Percentiles rank a stretch among this genome's conserved stretches.
Conservation (phyloP, 2,113 vertebrate genomes). For the Rhizomys pruinosus region DNA sequence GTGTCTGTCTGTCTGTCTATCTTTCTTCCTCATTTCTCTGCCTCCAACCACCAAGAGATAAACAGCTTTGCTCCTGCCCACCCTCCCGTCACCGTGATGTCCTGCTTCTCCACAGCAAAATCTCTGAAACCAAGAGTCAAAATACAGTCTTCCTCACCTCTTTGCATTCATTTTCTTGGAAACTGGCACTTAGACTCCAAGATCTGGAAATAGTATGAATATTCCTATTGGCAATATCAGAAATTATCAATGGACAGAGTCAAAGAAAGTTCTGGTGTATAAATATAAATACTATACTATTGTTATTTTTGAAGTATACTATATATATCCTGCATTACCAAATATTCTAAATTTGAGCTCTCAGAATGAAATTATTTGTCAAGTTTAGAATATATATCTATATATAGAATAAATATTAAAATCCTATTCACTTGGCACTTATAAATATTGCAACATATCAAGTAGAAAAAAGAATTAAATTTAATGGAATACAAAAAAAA, state of each 20-base stretch:
- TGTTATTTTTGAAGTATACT: too few relatives aligned
- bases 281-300: too few relatives aligned
- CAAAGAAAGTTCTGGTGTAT: neutral
- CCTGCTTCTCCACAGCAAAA: neutral
- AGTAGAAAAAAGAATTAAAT: conserved; percentile 26
- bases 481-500: neutral
- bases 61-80: neutral
- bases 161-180: neutral
- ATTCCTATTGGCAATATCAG: neutral
- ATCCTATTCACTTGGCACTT: neutral
- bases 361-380: neutral
- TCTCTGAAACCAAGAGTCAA: neutral
- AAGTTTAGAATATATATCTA: conserved; percentile 6
- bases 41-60: too few relatives aligned
- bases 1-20: neutral
- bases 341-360: neutral
- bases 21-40: neutral
- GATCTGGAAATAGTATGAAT: neutral
- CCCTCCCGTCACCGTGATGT: neutral
- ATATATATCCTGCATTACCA: too few relatives aligned
- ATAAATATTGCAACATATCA: neutral
- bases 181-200: neutral
- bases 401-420: neutral
- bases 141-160: neutral
- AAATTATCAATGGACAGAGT: neutral